phyloP scores from a whole-genome alignment of 2,113 vertebrate genomes.

The Globicephala melas region DNA sequence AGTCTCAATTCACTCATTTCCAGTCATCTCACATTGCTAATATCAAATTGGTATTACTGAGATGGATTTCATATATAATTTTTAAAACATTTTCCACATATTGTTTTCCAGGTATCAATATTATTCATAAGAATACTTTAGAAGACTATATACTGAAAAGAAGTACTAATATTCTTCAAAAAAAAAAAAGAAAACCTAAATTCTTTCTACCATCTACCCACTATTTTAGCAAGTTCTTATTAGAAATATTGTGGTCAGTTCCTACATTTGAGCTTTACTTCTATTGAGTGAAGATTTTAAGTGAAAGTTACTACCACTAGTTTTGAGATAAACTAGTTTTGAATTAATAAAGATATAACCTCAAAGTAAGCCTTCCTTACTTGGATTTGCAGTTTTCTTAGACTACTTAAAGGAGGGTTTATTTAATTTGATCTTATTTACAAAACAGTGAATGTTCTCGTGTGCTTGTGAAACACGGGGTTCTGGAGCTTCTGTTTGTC shows the following conservation, averaged over 20 bases:
- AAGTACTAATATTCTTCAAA: not conserved
- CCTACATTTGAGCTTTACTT: not conserved
- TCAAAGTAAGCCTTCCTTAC: not conserved
- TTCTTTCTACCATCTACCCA: not conserved
- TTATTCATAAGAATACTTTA: not conserved
- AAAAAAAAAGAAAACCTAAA: not conserved
- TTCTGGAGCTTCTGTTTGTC: not conserved
- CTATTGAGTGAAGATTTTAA: not conserved
- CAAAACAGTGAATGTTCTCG: not conserved
- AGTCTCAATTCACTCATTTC: not conserved
- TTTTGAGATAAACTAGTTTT: constrained; percentile 16
- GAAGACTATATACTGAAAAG: not conserved
- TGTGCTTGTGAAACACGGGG: not conserved
- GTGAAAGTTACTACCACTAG: not conserved
- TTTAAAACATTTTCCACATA: not conserved
- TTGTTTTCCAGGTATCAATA: not conserved
- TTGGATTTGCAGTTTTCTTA: not conserved
- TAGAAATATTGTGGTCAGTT: not conserved
- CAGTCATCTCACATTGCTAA: not conserved
- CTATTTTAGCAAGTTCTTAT: not conserved
- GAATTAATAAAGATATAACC: not conserved
- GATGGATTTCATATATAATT: not conserved
- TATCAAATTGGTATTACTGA: not conserved
- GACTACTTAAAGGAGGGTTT: not conserved
- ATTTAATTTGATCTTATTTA: not conserved